phyloP scores from a whole-genome alignment of 2,113 vertebrate genomes.

The Tragelaphus imberbis region DNA sequence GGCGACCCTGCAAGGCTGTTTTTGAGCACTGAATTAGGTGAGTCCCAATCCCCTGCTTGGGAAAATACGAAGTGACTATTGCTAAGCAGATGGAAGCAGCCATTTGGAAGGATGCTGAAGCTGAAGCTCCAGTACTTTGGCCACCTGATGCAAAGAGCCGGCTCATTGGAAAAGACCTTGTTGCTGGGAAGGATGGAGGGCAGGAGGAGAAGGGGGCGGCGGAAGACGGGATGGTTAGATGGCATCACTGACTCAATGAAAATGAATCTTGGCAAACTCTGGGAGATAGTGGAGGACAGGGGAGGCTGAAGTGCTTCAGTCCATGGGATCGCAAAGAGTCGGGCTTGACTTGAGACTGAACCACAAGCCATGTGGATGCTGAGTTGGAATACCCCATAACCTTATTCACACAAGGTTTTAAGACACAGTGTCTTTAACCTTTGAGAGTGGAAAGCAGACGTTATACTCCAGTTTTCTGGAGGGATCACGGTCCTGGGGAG shows the following conservation, averaged over 20 bases:
- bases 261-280: neutral
- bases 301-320: neutral
- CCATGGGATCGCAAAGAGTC: neutral
- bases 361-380: neutral
- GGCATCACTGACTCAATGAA: neutral
- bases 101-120: neutral
- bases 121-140: neutral
- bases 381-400: neutral
- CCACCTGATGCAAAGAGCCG: neutral
- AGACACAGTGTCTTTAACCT: neutral
- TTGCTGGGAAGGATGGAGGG: neutral
- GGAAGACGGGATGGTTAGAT: neutral
- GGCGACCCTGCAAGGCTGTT: neutral
- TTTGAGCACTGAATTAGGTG: neutral
- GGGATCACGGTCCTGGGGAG: neutral
- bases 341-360: neutral
- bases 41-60: no score
- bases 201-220: neutral
- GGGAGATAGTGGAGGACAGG: neutral
- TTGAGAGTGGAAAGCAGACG: no score
- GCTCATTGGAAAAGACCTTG: neutral
- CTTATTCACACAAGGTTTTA: neutral
- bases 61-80: fast-evolving
- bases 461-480: neutral
- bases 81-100: fast-evolving